Evolutionary conservation across 1,140 invertebrate species (phyloP), one percentile per base, ranked within the genome.

Genomic region (Heliothis subflexa): DNA sequence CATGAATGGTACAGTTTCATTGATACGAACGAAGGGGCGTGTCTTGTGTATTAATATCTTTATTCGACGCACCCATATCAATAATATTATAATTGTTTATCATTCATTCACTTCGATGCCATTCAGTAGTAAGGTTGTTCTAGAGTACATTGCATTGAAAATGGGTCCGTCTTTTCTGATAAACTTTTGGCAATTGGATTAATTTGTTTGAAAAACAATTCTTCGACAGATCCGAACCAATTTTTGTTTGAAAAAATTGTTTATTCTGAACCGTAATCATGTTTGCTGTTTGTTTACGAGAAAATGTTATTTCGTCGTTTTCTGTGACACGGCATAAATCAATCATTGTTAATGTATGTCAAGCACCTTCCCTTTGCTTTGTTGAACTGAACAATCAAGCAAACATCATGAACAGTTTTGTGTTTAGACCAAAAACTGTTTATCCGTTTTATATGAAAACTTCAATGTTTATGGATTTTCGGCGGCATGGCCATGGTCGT

Each of bases 11-110:
- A 59, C 14, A 40, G 64, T 71, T 80, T 80, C 79, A 80, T 80
- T 80, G 79, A 80, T 80, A 77, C 57, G 50, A 33, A 47, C 40
- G 77, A 83, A 83, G 78, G 80, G 87, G 85, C 82, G 86, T 85
- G 86, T 82, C 83, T 57, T 40, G 59, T 77, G 18, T 66, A 77
- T 77, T 77, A 77, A 66, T 64, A 77, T 59, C 57, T 55, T 55
- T 54, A 71, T 71, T 71, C 47, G 47, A 70, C 66, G 66, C 47
- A 9, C n/a, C 49, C 71, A 61, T 74, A 61, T 74, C 54, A 16
- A 33, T 59, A 74, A 40, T 40, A 9, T 40, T 40, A 40, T 40
- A 40, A 74, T 61, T 13, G 71, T 49, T 74, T 74, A 57, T 74
- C 49, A 49, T 47, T 49, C 71, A 47, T 50, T 57, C 70, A 70